Evolutionary conservation across 2,888 invertebrate genomes (phyloP).

Genomic region (Agrotis puta): DNA sequence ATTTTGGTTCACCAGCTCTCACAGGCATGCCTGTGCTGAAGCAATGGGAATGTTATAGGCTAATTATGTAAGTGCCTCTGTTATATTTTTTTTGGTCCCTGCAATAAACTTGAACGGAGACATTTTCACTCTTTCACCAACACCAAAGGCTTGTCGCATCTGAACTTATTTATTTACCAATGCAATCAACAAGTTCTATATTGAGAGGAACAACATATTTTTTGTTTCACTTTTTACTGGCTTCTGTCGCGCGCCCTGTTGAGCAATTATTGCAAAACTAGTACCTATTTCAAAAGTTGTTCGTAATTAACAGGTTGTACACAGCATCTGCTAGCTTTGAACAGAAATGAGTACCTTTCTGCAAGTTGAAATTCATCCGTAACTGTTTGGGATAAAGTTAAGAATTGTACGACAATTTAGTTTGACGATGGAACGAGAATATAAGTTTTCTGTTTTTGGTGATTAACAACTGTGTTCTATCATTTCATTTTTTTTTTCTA

Average conservation of each 20-base stretch:
- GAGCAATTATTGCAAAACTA: conserved; percentile 84
- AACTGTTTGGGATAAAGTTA: conserved; percentile 37
- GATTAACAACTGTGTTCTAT: conserved; percentile 77
- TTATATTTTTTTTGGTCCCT: no score
- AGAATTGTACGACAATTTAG: conserved; percentile 35
- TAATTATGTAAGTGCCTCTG: no score
- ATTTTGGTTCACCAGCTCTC: no score
- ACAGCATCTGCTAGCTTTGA: conserved; percentile 77
- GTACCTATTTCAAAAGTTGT: conserved; percentile 80
- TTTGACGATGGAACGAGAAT: conserved; percentile 28
- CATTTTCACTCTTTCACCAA: not conserved
- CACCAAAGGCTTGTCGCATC: conserved; percentile 48
- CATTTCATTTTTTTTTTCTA: conserved; percentile 67
- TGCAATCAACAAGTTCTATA: conserved; percentile 77
- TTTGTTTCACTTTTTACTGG: conserved; percentile 75
- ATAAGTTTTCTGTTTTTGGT: conserved; percentile 73
- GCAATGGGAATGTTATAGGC: no score
- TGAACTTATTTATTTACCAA: conserved; percentile 58
- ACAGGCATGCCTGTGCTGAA: no score
- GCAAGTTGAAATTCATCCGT: conserved; percentile 34
- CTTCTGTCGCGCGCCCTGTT: conserved; percentile 80
- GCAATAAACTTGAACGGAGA: not conserved
- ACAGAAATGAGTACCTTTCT: conserved; percentile 45
- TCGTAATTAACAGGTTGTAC: conserved; percentile 84
- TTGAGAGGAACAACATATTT: conserved; percentile 72